Base-by-base conservation (phyloP, 2,888 invertebrate genomes). In the Anticlea derivata region DNA sequence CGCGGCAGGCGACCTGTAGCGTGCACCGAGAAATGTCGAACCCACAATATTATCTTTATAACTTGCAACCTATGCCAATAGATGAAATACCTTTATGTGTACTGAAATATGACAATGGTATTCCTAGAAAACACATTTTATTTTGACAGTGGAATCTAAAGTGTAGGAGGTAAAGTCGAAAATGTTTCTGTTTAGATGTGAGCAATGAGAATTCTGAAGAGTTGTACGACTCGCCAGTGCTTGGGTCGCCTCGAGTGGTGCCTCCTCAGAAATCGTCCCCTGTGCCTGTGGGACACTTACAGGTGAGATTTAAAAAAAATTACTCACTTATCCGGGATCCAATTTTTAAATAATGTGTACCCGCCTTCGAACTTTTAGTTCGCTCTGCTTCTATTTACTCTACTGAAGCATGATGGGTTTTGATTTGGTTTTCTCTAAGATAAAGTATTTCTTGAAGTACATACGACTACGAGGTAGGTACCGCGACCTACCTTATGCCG, bases 61-160 rank as follows among this genome's bases (percentile, higher is more conserved):
- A 46, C 74, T 80, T 88, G 62, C 75, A 73, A 55, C 85, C 86
- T 59, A 65, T 88, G 39, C 71, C 85, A 46, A 65, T 83, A 37
- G 87, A 91, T 55, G 90, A 91, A 74, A 86, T 92, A 74, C 92
- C 92, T n/a, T 66, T 91, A 20, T 90, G 91, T 72, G 91, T 92
- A 30, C 78, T 91, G 43, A 88, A 91, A 69, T 86, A 80, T 71
- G 86, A 88, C 55, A 68, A 80, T 53, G 51, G 71, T 61, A 62
- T 22, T 37, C 23, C 1, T 39, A 10, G n/a, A 12, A 11, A 40
- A 22, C 2, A 8, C n/a, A 30, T 11, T 39, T 5, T 17, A 7
- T 7, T 7, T 22, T 40, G 5, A 10, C 8, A 6, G 6, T 27
- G 31, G 12, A 11, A 22, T 40, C 11, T 17, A 26, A 26, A 26